phyloP scores from a whole-genome alignment of 2,113 vertebrate genomes.

The Malaclemys terrapin region DNA sequence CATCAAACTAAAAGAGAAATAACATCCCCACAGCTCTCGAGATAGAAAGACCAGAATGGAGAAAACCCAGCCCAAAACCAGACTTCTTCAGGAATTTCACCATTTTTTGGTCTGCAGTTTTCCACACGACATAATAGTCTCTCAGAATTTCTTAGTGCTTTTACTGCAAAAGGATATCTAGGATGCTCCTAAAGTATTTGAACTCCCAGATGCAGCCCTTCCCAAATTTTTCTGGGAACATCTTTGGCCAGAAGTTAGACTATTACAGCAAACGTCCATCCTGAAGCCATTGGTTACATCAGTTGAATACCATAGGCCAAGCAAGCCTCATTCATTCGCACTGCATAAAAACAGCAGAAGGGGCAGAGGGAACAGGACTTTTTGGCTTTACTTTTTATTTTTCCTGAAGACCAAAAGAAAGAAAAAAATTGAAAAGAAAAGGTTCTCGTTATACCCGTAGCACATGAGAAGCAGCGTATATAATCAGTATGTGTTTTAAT shows the following conservation, averaged over 20 bases:
- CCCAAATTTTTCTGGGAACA: background rate
- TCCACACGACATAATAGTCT: rapidly evolving
- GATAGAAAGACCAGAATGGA: background rate
- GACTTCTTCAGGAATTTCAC: background rate
- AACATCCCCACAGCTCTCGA: background rate
- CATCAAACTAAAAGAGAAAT: background rate
- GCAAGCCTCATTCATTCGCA: rapidly evolving
- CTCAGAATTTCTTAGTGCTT: rapidly evolving
- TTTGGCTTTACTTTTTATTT: background rate
- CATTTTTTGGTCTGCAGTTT: background rate
- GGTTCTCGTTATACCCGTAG: background rate
- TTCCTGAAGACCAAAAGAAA: conserved; percentile 7
- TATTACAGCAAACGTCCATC: background rate
- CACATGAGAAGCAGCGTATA: conserved; percentile 35
- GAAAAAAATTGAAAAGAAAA: background rate
- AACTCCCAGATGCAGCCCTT: background rate
- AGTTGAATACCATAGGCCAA: background rate
- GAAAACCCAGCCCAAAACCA: background rate
- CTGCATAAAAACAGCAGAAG: background rate
- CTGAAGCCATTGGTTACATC: rapidly evolving
- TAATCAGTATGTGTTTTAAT: conserved; percentile 43
- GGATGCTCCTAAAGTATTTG: rapidly evolving
- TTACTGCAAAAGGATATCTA: background rate
- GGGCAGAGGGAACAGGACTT: background rate
- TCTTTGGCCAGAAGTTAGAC: background rate